Percentiles rank a stretch among this genome's conserved stretches.
phyloP scores from a whole-genome alignment of 2,113 vertebrate species.

The Taurulus bubalis region DNA sequence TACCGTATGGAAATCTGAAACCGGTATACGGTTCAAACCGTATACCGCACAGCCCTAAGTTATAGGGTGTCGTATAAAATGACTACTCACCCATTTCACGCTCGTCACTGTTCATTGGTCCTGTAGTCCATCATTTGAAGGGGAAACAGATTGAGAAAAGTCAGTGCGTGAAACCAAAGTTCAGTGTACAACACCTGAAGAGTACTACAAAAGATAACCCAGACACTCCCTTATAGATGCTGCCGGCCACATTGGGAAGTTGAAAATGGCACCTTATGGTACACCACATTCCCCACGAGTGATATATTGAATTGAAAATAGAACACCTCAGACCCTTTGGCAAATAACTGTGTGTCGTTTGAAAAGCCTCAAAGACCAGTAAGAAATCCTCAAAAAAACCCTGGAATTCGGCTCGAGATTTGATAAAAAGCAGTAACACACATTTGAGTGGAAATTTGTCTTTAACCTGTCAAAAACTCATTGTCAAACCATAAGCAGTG shows the following conservation, averaged over 20 bases:
- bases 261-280: constrained; percentile 73
- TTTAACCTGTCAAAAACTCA: constrained; percentile 71
- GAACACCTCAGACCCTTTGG: constrained; percentile 73
- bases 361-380: constrained; percentile 77
- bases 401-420: constrained; percentile 62
- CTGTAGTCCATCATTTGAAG: constrained; percentile 83
- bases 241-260: constrained; percentile 64
- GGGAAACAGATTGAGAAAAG: constrained; percentile 68
- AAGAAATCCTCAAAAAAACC: constrained; percentile 64
- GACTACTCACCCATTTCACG: constrained; percentile 91
- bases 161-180: constrained; percentile 54
- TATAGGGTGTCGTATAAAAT: neutral
- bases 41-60: no score
- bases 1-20: no score
- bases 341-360: constrained; percentile 64
- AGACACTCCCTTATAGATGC: constrained; percentile 61
- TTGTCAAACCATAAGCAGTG: constrained; percentile 69
- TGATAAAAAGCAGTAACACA: constrained; percentile 56
- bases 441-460: constrained; percentile 55
- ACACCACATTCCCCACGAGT: constrained; percentile 71
- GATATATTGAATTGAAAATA: constrained; percentile 66
- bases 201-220: constrained; percentile 67
- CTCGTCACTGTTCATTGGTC: constrained; percentile 91
- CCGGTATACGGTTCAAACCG: no score
- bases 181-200: constrained; percentile 54